Conservation (phyloP, 2,888 invertebrate genomes). For the Nymphalis polychloros region DNA sequence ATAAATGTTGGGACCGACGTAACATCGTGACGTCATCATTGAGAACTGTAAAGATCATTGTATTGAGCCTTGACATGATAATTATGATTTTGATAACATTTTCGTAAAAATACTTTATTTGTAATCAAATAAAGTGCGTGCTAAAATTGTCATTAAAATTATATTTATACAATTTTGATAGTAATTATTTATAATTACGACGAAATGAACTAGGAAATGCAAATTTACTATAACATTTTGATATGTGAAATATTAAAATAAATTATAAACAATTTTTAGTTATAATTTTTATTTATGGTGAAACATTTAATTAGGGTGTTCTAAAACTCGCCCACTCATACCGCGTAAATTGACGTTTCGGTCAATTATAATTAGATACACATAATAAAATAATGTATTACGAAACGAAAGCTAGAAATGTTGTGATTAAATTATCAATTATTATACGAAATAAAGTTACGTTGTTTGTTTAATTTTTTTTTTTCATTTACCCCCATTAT, state of each 20-base stretch:
- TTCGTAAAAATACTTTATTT: not conserved
- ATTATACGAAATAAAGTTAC: slow-evolving; percentile 63
- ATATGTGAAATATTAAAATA: not conserved
- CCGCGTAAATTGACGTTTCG: slow-evolving; percentile 21
- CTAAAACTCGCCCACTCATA: not conserved
- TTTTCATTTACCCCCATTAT: slow-evolving; percentile 34
- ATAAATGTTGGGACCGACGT: slow-evolving; percentile 11
- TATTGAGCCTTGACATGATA: slow-evolving; percentile 5
- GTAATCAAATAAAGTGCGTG: not conserved
- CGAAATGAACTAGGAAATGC: not conserved
- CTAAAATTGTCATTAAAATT: not conserved
- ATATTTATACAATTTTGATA: slow-evolving; percentile 12
- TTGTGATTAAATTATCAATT: slow-evolving; percentile 58
- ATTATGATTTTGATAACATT: not conserved
- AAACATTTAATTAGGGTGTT: too few relatives aligned
- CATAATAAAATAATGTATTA: slow-evolving; percentile 39
- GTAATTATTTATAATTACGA: slow-evolving; percentile 4
- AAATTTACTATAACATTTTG: not conserved
- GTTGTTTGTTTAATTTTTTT: slow-evolving; percentile 63
- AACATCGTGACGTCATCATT: not conserved
- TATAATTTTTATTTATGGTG: too few relatives aligned
- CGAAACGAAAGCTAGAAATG: slow-evolving; percentile 50
- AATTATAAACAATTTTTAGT: not conserved
- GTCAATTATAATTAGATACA: slow-evolving; percentile 20
- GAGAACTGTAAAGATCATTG: slow-evolving; percentile 5